Conservation (phyloP, 64 coral and sea anemone genomes). For the Actinia tenebrosa region DNA sequence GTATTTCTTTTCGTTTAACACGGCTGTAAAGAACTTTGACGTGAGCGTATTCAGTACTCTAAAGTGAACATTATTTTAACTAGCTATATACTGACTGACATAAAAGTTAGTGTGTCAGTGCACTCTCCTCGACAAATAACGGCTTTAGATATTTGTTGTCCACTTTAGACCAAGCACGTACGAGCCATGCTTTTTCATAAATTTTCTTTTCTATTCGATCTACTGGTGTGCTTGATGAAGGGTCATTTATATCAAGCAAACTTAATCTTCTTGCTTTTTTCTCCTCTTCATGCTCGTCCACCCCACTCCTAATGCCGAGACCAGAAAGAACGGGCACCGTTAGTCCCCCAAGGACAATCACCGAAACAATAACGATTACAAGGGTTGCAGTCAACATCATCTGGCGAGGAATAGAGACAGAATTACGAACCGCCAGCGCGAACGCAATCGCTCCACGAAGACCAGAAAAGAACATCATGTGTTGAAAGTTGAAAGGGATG, state of each 20-base stretch:
- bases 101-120: constrained; percentile 14
- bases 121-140: constrained; percentile 93
- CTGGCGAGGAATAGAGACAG: constrained; percentile 92
- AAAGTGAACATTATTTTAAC: no score
- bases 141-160: constrained; percentile 96
- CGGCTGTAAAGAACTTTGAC: no score
- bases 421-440: constrained; percentile 89
- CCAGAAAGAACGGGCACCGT: constrained; percentile 71
- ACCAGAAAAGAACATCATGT: constrained; percentile 97
- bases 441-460: constrained; percentile 94
- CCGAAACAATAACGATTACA: constrained; percentile 88
- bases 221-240: constrained; percentile 76
- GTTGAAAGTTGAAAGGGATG: constrained; percentile 80
- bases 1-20: no score
- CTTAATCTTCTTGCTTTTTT: constrained; percentile 82
- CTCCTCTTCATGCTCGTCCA: constrained; percentile 84
- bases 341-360: constrained; percentile 83
- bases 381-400: constrained; percentile 98
- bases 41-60: no score
- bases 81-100: no score
- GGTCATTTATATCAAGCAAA: constrained; percentile 94
- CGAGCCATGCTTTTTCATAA: constrained; percentile 94
- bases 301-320: constrained; percentile 79
- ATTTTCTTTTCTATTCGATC: constrained; percentile 94
- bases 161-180: constrained; percentile 86